These are phyloP conservation scores for Limosa lapponica DNA, from an alignment of 2,797 vertebrate species.

Conservation along the genomic window DNA sequence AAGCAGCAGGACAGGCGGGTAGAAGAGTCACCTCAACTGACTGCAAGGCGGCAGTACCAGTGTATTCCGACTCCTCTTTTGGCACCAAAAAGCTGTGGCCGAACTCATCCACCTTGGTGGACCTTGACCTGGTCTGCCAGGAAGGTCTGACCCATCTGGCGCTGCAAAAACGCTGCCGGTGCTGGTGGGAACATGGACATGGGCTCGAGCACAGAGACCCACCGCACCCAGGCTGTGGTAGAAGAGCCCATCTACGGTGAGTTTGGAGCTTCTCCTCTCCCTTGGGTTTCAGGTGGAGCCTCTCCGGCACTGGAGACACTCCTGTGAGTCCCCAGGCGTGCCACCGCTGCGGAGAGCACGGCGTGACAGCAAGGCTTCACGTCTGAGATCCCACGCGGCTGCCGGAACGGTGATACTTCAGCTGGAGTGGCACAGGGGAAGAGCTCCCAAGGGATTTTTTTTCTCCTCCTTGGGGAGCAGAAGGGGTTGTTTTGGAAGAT, in stretches of 20 bases:
- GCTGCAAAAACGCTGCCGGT: accelerated
- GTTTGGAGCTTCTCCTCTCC: background rate
- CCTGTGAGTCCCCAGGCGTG: accelerated
- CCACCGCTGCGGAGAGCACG: background rate
- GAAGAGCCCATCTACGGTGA: accelerated
- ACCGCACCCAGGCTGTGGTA: accelerated
- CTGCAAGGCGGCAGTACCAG: background rate
- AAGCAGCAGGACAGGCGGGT: background rate
- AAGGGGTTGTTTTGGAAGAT: background rate
- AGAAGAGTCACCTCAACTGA: background rate
- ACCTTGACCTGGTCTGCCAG: background rate
- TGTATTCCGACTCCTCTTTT: background rate
- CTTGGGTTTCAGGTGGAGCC: background rate
- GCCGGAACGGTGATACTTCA: background rate
- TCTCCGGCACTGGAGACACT: background rate
- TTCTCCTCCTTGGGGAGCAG: background rate
- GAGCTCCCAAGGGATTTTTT: background rate
- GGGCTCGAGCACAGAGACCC: background rate
- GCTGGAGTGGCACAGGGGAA: background rate
- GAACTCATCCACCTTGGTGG: background rate
- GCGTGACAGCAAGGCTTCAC: accelerated
- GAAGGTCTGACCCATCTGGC: background rate
- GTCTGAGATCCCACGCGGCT: accelerated
- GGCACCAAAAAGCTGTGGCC: background rate
- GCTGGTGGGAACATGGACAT: accelerated